phyloP scores from a whole-genome alignment of 2,888 invertebrate species.

The Orchesellides sinensis region DNA sequence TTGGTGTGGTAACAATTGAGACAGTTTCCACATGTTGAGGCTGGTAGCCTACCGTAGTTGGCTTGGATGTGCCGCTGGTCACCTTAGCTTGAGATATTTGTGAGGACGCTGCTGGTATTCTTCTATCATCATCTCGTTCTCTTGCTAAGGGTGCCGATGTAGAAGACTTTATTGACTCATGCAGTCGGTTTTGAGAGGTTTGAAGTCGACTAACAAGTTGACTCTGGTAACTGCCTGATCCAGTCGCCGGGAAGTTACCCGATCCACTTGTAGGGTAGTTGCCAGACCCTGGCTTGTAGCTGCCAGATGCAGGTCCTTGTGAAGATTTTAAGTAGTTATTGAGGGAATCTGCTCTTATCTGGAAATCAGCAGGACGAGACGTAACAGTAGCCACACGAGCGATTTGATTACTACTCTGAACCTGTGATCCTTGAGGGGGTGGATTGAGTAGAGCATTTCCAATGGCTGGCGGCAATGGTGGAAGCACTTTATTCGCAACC shows the following conservation, averaged over 20 bases:
- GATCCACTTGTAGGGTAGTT: conserved; percentile 22
- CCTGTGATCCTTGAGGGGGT: conserved; percentile 51
- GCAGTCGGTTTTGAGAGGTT: conserved; percentile 45
- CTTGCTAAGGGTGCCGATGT: conserved; percentile 22
- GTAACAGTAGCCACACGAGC: conserved; percentile 53
- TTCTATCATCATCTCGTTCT: conserved; percentile 47
- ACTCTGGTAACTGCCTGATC: conserved; percentile 50
- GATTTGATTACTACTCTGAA: conserved; percentile 66
- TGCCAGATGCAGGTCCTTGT: too few relatives aligned
- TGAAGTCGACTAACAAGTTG: conserved; percentile 54
- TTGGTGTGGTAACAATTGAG: conserved; percentile 60
- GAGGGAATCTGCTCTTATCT: conserved; percentile 49
- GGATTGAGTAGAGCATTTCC: conserved; percentile 32
- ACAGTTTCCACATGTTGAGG: conserved; percentile 62
- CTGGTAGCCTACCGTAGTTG: conserved; percentile 35
- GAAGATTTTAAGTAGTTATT: conserved; percentile 47
- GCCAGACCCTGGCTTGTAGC: too few relatives aligned
- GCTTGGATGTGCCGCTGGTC: conserved; percentile 53
- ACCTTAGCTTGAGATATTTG: conserved; percentile 49
- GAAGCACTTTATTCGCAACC: conserved; percentile 46
- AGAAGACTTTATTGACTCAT: conserved; percentile 27
- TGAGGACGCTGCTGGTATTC: conserved; percentile 42
- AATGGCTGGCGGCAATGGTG: conserved; percentile 47
- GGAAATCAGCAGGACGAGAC: conserved; percentile 29
- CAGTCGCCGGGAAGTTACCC: background rate